Evolutionary conservation across 2,797 vertebrate genomes (phyloP), one percentile per base, ranked within the genome.

Genomic region (Heliangelus exortis): DNA sequence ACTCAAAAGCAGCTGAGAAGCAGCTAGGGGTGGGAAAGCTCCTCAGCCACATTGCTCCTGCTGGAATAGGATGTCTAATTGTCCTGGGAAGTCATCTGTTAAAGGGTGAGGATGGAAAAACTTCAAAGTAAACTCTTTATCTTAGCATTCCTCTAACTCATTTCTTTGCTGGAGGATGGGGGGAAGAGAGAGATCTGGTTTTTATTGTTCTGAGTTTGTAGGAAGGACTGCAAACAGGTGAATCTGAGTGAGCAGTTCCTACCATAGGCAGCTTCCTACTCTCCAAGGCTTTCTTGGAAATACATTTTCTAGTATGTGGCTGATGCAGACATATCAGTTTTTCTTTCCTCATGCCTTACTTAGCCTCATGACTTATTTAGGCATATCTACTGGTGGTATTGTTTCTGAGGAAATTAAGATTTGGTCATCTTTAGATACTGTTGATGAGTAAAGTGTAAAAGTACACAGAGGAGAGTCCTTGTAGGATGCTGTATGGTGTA

Each of bases 281-380:
- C 33, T 81, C 18, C 41, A 45, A 66, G 48, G 10, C 50, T 21
- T 51, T 43, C 53, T 63, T 71, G 50, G 43, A 79, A 45, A 53
- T 53, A 22, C 34, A 36, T 7, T 13, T 58, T 77, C 43, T 71
- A 29, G 21, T 47, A 77, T 0, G 0, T 26, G 31, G 71, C 29
- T 54, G n/a, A 58, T 31, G 10, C 51, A 18, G 48, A 25, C 17
- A 71, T 71, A 34, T 4, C 16, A 63, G 45, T 11, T 67, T 55
- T 66, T 67, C 16, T 89, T 82, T 23, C 16, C 9, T 7, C 3
- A 5, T 67, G 16, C 15, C 20, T 78, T 87, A 25, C 15, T 20
- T 28, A 47, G 10, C 41, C 15, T 7, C 3, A 5, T 67, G 16
- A 15, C 20, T 78, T 87, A 25, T 15, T 22, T 28, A 47, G 9